Evolutionary conservation across 2,113 vertebrate species (phyloP).

Genomic region (Cnemophilus loriae): DNA sequence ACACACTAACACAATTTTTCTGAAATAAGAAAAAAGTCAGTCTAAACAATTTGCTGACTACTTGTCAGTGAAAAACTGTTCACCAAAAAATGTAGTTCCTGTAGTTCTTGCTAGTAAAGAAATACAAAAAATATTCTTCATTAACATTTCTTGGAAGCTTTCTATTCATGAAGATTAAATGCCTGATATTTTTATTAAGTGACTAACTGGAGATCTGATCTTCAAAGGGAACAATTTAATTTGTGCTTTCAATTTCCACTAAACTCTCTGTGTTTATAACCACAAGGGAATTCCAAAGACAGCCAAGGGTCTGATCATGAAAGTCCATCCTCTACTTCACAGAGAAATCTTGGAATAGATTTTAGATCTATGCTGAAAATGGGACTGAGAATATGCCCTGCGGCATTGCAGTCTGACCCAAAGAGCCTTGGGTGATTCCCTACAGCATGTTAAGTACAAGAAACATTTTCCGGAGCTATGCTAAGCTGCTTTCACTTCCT

Average conservation of each 20-base stretch:
- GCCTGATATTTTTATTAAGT: background rate
- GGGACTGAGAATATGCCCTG: background rate
- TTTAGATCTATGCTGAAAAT: background rate
- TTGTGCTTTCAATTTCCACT: background rate
- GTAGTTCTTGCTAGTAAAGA: background rate
- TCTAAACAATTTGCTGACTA: background rate
- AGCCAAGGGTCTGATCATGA: background rate
- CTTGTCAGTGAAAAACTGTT: background rate
- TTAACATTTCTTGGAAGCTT: background rate
- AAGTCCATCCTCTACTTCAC: background rate
- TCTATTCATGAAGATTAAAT: background rate
- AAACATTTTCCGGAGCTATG: background rate
- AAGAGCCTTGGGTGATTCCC: background rate
- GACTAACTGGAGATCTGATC: background rate
- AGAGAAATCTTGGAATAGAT: background rate
- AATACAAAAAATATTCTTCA: background rate
- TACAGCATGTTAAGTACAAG: background rate
- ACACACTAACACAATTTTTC: background rate
- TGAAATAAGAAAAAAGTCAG: background rate
- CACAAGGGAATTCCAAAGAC: background rate
- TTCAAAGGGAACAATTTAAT: background rate
- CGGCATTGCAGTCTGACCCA: background rate
- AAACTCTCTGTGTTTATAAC: background rate
- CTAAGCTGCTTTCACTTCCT: background rate
- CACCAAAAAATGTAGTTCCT: background rate